Base-by-base conservation (phyloP, 2,888 invertebrate species). In the Fragum whitleyi region DNA sequence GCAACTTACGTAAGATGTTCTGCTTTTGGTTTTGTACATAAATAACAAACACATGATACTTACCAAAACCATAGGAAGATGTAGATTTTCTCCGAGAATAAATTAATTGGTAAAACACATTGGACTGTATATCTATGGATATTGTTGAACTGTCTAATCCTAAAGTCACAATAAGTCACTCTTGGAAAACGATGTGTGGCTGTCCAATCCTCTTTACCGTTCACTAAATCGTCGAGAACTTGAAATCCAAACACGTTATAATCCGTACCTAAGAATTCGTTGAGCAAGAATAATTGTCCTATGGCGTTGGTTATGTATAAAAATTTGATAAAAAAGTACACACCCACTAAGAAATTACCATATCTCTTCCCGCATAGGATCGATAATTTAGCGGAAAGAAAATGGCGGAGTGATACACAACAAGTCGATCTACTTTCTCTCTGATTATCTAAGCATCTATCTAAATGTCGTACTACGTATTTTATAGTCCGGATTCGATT, bases 221-320 rank as follows among this genome's bases (percentile, higher is more conserved):
- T 91, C 29, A 94, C 88, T 62, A 95, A 87, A 81, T 94, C 94
- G 75, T 93, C 92, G 21, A 95, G 85, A 26, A 95, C 94, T 86
- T 95, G 93, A 65, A 94, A 93, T 62, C 95, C 95, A 89, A 93
- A 93, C 39, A 93, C 68, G 83, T 92, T 91, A 84, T 92, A 94
- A 28, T 92, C 91, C 42, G 91, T 90, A 59, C 94, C 94, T 61
- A 95, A 90, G 86, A 95, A 95, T 74, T 92, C 91, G 88, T 95
- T 94, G 81, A 95, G 91, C 85, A 94, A 88, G 86, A 94, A 94
- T 76, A 95, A 91, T 87, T 95, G 94, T 21, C 94, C 93, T n/a
- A 94, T 90, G 29, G 93, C 93, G 83, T 94, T 94, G 29, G 90
- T 85, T 75, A 94, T 92, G 81, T 94, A 94, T 11, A 94, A 87